Evolutionary conservation across 2,113 vertebrate genomes (phyloP).

Genomic region (Colius striatus): DNA sequence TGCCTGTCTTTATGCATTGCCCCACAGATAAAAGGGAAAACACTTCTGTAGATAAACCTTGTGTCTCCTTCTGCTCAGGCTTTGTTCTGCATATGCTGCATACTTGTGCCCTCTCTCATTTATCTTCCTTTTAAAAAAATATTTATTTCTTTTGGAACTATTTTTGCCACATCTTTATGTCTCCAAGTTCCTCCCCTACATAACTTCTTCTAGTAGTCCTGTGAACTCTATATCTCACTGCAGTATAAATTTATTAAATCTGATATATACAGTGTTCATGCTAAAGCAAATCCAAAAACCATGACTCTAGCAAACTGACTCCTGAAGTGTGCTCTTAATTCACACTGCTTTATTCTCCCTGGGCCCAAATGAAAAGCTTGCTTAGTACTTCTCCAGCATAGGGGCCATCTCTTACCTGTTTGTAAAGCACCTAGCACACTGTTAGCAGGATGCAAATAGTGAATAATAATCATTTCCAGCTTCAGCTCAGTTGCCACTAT

Average conservation of each 20-base stretch:
- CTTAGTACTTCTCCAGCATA: not conserved
- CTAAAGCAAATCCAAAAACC: not conserved
- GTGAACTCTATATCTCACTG: not conserved
- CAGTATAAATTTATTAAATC: not conserved
- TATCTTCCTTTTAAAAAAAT: not conserved
- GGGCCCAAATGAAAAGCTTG: not conserved
- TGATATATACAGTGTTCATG: not conserved
- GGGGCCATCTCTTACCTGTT: not conserved
- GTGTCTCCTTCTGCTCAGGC: not conserved
- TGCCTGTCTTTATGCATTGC: not conserved
- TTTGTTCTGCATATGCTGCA: constrained; percentile 18
- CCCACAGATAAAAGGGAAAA: not conserved
- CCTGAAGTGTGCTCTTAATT: not conserved
- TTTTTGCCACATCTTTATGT: constrained; percentile 2
- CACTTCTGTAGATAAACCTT: not conserved
- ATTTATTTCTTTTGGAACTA: not conserved
- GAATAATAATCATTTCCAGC: constrained; percentile 35
- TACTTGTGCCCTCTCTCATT: not conserved
- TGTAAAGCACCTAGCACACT: constrained; percentile 54
- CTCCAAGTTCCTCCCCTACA: not conserved
- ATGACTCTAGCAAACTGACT: not conserved
- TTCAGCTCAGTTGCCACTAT: constrained; percentile 55
- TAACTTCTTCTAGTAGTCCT: not conserved
- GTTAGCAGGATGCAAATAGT: constrained; percentile 39
- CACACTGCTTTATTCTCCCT: not conserved